A percentile compares a stretch with the other conserved stretches of the same genome.
phyloP scores from a whole-genome alignment of 2,888 invertebrate genomes.

The Synanthedon myopaeformis region DNA sequence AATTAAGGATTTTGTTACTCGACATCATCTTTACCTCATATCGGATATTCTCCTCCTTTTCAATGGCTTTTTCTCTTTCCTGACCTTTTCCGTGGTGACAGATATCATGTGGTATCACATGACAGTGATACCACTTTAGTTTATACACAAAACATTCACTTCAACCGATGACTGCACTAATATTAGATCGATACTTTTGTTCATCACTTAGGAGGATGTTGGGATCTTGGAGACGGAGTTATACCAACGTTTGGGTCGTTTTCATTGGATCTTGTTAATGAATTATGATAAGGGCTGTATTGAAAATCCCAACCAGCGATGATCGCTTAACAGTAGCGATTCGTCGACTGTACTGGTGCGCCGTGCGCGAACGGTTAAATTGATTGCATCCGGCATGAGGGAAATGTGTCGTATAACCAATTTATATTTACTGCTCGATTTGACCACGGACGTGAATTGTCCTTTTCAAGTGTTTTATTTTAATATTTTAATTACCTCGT shows the following conservation, averaged over 20 bases:
- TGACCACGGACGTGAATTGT: conserved; percentile 39
- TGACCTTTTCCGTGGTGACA: conserved; percentile 48
- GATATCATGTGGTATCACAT: conserved; percentile 57
- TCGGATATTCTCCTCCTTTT: conserved; percentile 58
- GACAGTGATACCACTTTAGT: conserved; percentile 52
- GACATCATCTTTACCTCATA: conserved; percentile 45
- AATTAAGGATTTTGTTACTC: too few species aligned
- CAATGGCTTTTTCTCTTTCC: conserved; percentile 42
- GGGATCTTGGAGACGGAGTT: too few species aligned
- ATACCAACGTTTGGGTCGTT: neutral
- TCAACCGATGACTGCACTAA: too few species aligned
- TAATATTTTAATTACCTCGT: neutral
- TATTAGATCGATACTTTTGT: too few species aligned
- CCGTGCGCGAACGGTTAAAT: conserved; percentile 49
- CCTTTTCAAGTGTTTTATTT: conserved; percentile 4
- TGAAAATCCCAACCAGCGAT: conserved; percentile 6
- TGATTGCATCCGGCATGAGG: conserved; percentile 66
- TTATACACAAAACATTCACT: neutral
- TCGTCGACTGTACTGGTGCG: conserved; percentile 40
- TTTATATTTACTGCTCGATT: conserved; percentile 59
- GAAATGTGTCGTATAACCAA: conserved; percentile 69
- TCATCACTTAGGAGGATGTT: too few species aligned
- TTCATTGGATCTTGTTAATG: too few species aligned
- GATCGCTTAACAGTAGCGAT: conserved; percentile 34
- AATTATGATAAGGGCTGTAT: conserved; percentile 1